Percentiles rank a stretch among this genome's conserved stretches.
These are phyloP conservation scores for Cryptus armator DNA, from an alignment of 2,888 invertebrate species.

Conservation along the genomic window DNA sequence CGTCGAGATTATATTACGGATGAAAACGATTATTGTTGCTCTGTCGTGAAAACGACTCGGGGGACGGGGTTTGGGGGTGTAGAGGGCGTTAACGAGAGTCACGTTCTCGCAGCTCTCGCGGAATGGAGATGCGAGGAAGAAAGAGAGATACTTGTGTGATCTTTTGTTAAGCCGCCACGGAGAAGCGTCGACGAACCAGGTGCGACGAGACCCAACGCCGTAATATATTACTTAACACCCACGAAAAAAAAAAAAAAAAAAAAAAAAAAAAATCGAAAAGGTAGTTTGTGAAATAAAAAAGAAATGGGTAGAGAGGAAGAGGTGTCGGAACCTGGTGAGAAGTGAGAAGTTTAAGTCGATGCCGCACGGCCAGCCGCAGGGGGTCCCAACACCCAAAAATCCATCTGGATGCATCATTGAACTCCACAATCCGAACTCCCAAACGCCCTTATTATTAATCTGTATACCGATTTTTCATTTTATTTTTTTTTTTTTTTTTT, in stretches of 20 bases:
- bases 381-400: conserved; percentile 69
- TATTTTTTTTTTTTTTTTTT: conserved; percentile 22
- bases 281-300: conserved; percentile 5
- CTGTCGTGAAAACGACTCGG: conserved; percentile 24
- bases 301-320: conserved; percentile 41
- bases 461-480: conserved; percentile 43
- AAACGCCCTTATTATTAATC: conserved; percentile 64
- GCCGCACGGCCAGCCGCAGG: conserved; percentile 64
- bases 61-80: neutral
- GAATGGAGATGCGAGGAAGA: conserved; percentile 45
- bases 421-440: conserved; percentile 23
- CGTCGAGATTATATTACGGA: conserved; percentile 8
- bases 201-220: conserved; percentile 74
- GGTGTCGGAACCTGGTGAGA: conserved; percentile 62
- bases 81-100: conserved; percentile 67
- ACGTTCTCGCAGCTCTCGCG: conserved; percentile 39
- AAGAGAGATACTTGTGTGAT: conserved; percentile 1
- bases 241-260: conserved; percentile 64
- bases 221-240: conserved; percentile 83
- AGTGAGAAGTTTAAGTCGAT: conserved; percentile 63
- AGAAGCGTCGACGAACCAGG: conserved; percentile 73
- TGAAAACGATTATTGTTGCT: conserved; percentile 35
- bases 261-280: conserved; percentile 52
- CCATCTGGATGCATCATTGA: conserved; percentile 68
- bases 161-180: conserved; percentile 53